These are phyloP conservation scores for Oreochromis mossambicus DNA, from an alignment of 2,797 vertebrate species.

Conservation along the genomic window DNA sequence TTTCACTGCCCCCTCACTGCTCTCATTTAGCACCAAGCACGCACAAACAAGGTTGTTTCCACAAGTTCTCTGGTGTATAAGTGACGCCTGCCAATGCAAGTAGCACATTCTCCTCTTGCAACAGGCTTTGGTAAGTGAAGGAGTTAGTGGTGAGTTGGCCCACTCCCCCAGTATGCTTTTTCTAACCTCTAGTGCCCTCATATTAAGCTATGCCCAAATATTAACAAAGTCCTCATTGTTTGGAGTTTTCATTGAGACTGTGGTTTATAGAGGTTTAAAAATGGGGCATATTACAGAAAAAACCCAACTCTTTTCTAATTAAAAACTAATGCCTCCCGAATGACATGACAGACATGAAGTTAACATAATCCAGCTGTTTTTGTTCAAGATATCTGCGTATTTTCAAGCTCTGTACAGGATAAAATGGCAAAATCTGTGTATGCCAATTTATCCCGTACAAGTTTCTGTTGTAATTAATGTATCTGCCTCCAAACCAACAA, in stretches of 20 bases:
- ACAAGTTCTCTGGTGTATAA: conserved; percentile 11
- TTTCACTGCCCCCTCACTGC: conserved; percentile 20
- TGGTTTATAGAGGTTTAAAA: conserved; percentile 16
- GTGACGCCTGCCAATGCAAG: neutral
- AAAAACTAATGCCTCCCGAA: conserved; percentile 44
- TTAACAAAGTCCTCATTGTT: conserved; percentile 76
- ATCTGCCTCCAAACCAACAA: neutral
- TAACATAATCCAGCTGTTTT: conserved; percentile 32
- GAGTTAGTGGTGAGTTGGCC: conserved; percentile 29
- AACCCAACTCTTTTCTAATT: conserved; percentile 43
- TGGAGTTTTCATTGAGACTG: conserved; percentile 45
- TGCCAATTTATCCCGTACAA: neutral
- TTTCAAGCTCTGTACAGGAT: conserved; percentile 7
- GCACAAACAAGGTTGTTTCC: neutral
- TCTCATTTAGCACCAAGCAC: conserved; percentile 6
- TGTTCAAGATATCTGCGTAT: conserved; percentile 22
- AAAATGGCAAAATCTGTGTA: neutral
- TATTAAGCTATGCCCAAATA: conserved; percentile 54
- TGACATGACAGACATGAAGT: conserved; percentile 7
- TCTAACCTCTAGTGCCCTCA: conserved; percentile 48
- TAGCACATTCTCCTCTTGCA: conserved; percentile 31
- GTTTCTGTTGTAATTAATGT: neutral
- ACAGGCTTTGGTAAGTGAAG: conserved; percentile 11
- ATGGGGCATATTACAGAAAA: neutral
- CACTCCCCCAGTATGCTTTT: conserved; percentile 46